A percentile compares a stretch with the other conserved stretches of the same genome.
These are phyloP conservation scores for Eupeodes corollae DNA, from an alignment of 1,140 invertebrate genomes.

Conservation along the genomic window DNA sequence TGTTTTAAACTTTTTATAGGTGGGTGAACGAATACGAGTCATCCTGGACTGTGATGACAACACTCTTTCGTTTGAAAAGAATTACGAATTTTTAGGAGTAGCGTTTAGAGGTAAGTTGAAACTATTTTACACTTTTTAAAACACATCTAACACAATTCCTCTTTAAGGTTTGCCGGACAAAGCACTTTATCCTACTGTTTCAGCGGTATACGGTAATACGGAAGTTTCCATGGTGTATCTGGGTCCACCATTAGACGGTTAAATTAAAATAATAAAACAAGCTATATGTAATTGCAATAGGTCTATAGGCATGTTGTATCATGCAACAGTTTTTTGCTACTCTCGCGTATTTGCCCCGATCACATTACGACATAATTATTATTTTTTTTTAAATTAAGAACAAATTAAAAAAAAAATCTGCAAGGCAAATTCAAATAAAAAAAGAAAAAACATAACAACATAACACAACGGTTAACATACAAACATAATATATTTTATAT, in stretches of 20 bases:
- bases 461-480: too few relatives aligned
- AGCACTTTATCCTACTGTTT: conserved; percentile 89
- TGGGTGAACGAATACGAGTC: conserved; percentile 91
- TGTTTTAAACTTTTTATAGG: conserved; percentile 46
- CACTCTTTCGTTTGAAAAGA: conserved; percentile 95
- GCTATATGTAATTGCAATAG: too few relatives aligned
- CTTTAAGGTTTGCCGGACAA: conserved; percentile 79
- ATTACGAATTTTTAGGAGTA: conserved; percentile 96
- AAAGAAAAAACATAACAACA: too few relatives aligned
- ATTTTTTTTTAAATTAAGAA: too few relatives aligned
- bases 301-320: too few relatives aligned
- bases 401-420: too few relatives aligned
- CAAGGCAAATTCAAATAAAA: too few relatives aligned
- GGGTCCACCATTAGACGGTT: conserved; percentile 87
- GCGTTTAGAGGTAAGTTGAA: conserved; percentile 74
- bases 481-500: too few relatives aligned
- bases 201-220: conserved; percentile 96
- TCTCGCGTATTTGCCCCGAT: too few relatives aligned
- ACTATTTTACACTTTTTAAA: conserved; percentile 5
- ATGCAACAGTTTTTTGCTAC: too few relatives aligned
- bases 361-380: too few relatives aligned
- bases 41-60: conserved; percentile 96
- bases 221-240: conserved; percentile 99
- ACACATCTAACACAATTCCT: conserved; percentile 9
- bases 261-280: conserved; percentile 40